These are phyloP conservation scores for Selenia dentaria DNA, from an alignment of 2,888 invertebrate species.

Conservation along the genomic window DNA sequence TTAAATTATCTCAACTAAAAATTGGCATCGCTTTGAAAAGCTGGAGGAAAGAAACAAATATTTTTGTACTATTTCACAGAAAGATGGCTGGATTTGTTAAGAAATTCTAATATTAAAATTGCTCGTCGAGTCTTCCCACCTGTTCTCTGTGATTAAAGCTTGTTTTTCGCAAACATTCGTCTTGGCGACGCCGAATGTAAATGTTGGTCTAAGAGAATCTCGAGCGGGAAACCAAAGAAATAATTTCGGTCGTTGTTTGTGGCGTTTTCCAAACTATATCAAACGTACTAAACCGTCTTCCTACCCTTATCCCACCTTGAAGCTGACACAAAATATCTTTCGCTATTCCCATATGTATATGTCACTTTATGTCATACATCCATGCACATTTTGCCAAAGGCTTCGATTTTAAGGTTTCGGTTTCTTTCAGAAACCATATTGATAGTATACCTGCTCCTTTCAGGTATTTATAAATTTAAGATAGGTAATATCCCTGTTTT, in stretches of 20 bases:
- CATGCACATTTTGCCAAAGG: too few species aligned
- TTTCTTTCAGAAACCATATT: too few species aligned
- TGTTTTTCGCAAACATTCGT: conserved; percentile 63
- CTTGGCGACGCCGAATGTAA: conserved; percentile 66
- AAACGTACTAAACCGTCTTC: background rate
- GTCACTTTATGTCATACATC: too few species aligned
- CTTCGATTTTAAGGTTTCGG: too few species aligned
- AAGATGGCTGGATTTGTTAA: conserved; percentile 63
- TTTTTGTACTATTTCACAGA: conserved; percentile 44
- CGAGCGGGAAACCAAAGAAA: conserved; percentile 65
- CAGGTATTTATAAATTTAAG: too few species aligned
- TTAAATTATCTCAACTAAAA: conserved; percentile 33
- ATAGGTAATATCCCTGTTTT: too few species aligned
- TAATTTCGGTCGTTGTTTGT: conserved; percentile 46
- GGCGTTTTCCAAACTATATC: conserved; percentile 9
- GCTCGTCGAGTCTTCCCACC: conserved; percentile 63
- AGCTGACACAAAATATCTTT: too few species aligned
- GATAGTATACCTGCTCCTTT: too few species aligned
- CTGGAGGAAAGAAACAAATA: conserved; percentile 41
- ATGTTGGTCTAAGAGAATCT: conserved; percentile 70
- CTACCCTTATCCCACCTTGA: too few species aligned
- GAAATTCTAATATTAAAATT: conserved; percentile 78
- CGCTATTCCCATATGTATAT: too few species aligned
- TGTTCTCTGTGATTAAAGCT: conserved; percentile 79
- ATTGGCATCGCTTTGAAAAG: conserved; percentile 32